phyloP scores from a whole-genome alignment of 1,140 invertebrate species.

The Lasioglossum baleicum region DNA sequence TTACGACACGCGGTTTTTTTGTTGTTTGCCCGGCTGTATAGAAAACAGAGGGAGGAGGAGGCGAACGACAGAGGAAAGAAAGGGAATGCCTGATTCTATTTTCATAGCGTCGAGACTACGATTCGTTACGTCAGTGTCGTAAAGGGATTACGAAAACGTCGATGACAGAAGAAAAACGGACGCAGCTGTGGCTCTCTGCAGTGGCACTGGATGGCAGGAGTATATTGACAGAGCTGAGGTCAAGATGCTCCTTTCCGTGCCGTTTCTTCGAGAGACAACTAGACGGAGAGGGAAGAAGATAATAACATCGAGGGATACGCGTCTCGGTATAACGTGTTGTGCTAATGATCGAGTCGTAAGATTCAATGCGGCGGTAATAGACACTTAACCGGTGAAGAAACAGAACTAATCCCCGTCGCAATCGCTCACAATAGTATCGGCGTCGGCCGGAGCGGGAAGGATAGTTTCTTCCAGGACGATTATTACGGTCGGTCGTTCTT shows the following conservation, averaged over 20 bases:
- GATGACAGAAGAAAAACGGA: neutral
- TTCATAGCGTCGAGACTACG: neutral
- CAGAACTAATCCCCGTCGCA: constrained; percentile 6
- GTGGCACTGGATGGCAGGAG: no score
- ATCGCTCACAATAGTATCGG: constrained; percentile 4
- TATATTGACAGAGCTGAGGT: no score
- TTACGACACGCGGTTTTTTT: constrained; percentile 42
- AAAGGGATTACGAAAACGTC: neutral
- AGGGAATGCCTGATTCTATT: constrained; percentile 25
- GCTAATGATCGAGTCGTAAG: neutral
- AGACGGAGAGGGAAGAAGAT: neutral
- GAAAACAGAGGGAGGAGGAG: no score
- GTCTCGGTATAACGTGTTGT: neutral
- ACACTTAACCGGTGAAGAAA: constrained; percentile 31
- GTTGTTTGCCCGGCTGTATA: constrained; percentile 26
- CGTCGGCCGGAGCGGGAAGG: neutral
- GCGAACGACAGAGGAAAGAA: constrained; percentile 1
- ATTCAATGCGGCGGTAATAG: constrained; percentile 3
- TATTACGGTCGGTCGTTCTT: constrained; percentile 45
- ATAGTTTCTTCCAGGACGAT: constrained; percentile 29
- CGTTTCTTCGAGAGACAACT: neutral
- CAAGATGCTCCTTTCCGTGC: neutral
- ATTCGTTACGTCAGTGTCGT: neutral
- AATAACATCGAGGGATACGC: neutral
- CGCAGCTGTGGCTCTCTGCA: no score